Percentiles rank a stretch among this genome's conserved stretches.
These are phyloP conservation scores for Hystrix brachyura DNA, from an alignment of 2,113 vertebrate genomes.

Conservation along the genomic window DNA sequence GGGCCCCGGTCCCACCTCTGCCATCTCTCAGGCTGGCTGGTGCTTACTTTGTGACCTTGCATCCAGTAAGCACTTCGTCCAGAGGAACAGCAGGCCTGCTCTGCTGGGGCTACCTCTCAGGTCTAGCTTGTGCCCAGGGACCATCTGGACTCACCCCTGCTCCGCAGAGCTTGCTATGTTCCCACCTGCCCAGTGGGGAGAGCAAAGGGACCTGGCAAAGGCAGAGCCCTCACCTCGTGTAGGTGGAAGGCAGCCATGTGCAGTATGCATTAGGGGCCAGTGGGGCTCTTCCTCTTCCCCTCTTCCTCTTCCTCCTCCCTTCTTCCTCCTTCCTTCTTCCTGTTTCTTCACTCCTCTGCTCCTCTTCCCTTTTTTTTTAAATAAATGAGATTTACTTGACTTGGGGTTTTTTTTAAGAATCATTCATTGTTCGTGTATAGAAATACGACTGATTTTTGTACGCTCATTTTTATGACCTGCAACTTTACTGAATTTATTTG, in stretches of 20 bases:
- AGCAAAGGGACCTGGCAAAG: not conserved
- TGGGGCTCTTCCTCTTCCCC: no score
- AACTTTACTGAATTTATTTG: not conserved
- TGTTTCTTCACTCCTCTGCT: no score
- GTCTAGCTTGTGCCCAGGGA: not conserved
- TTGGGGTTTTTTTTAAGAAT: not conserved
- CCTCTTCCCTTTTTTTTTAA: not conserved
- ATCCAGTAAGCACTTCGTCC: not conserved
- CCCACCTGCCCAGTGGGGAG: not conserved
- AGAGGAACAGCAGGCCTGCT: not conserved
- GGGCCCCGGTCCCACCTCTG: not conserved
- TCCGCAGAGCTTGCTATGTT: not conserved
- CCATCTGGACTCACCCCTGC: not conserved
- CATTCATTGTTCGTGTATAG: not conserved
- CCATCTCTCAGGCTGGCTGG: not conserved
- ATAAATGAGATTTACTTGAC: not conserved
- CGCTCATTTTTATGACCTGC: not conserved
- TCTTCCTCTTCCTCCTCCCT: no score
- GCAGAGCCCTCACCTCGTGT: accelerated
- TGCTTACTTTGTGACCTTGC: not conserved
- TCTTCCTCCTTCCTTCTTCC: no score
- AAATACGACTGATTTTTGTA: not conserved
- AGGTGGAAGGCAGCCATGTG: not conserved
- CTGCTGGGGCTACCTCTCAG: not conserved
- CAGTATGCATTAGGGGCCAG: not conserved